Conservation (phyloP, 2,797 vertebrate species). For the Eidolon dupreanum region DNA sequence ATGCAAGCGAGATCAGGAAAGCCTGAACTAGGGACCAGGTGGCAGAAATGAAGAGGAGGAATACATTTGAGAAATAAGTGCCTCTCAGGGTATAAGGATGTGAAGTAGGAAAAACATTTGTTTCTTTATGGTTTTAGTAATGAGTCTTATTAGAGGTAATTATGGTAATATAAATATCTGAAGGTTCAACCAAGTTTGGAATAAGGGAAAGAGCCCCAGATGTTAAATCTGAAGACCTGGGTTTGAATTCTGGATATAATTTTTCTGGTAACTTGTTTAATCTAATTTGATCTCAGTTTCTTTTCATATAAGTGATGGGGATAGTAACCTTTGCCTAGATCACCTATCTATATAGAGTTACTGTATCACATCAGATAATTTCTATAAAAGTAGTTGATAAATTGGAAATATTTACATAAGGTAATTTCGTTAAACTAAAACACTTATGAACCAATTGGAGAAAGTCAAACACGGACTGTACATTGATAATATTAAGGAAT, state of each 20-base stretch:
- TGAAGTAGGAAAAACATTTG: neutral
- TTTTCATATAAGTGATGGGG: neutral
- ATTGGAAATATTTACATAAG: neutral
- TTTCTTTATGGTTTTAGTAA: neutral
- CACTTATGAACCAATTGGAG: neutral
- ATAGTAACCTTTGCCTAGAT: neutral
- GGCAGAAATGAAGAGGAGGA: neutral
- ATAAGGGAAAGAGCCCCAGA: neutral
- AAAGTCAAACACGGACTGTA: neutral
- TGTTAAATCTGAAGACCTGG: neutral
- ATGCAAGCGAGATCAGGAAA: neutral
- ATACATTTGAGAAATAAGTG: neutral
- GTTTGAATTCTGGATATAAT: neutral
- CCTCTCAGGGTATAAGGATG: neutral
- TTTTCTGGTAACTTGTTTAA: slow-evolving; percentile 17
- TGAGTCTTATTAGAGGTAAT: neutral
- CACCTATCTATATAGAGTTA: neutral
- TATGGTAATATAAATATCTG: neutral
- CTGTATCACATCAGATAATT: neutral
- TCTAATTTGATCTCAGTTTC: neutral
- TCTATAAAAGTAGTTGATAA: neutral
- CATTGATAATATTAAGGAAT: neutral
- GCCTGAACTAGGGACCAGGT: neutral
- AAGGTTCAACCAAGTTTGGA: neutral
- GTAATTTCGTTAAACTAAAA: neutral